A percentile compares a stretch with the other conserved stretches of the same genome.
Evolutionary conservation across 2,888 invertebrate species (phyloP).

Genomic region (Bembecia ichneumoniformis): DNA sequence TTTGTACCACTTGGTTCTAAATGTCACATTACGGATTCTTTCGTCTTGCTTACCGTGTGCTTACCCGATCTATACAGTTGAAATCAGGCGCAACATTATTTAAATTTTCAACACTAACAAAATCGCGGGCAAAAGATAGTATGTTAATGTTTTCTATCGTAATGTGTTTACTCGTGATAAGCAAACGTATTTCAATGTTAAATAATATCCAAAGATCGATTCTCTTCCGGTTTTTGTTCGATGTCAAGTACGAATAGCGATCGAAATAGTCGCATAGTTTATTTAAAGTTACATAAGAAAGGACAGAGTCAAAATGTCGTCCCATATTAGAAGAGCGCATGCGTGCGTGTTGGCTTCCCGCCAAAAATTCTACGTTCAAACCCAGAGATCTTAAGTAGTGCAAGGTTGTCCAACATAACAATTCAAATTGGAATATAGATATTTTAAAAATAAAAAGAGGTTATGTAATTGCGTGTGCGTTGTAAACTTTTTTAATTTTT

Average conservation of each 20-base stretch:
- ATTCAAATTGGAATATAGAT: conserved; percentile 22
- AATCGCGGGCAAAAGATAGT: too few species aligned
- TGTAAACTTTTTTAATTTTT: conserved; percentile 1
- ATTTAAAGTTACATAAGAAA: conserved; percentile 29
- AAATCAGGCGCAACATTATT: too few species aligned
- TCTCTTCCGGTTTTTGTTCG: conserved; percentile 7
- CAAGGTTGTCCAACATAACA: conserved; percentile 23
- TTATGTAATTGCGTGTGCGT: conserved; percentile 13
- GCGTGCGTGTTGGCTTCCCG: conserved; percentile 24
- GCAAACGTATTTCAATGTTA: too few species aligned
- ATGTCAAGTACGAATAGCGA: conserved; percentile 26
- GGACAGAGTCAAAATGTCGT: conserved; percentile 15
- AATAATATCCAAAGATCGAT: neutral
- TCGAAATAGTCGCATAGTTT: conserved; percentile 14
- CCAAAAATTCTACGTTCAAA: conserved; percentile 33
- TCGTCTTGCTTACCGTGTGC: too few species aligned
- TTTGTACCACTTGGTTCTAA: too few species aligned
- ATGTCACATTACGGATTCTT: too few species aligned
- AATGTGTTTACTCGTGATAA: too few species aligned
- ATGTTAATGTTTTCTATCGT: too few species aligned
- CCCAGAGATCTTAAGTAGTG: conserved; percentile 16
- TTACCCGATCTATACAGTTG: too few species aligned
- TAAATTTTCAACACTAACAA: too few species aligned
- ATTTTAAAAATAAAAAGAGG: conserved; percentile 18
- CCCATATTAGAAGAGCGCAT: conserved; percentile 21